Conservation (phyloP, 2,797 vertebrate genomes). For the Sebastes ruberrimus region DNA sequence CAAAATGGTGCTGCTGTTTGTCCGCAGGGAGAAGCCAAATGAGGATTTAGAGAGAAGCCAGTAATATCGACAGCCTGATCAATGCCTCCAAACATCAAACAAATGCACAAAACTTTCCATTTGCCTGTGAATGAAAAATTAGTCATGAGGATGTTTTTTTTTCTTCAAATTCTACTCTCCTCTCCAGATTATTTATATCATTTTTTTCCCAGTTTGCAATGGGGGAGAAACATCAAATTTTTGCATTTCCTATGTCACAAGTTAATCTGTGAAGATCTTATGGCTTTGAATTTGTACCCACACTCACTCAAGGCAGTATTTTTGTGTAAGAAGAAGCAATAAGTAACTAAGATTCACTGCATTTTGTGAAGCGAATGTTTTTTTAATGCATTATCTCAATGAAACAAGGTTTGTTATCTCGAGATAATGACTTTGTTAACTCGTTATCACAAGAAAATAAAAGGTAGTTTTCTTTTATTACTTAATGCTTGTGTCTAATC, state of each 20-base stretch:
- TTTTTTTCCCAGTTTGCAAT: too few relatives aligned
- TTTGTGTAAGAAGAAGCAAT: background rate
- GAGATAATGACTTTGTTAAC: too few relatives aligned
- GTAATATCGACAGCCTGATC: constrained; percentile 29
- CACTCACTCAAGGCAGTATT: background rate
- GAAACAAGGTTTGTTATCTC: too few relatives aligned
- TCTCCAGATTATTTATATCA: too few relatives aligned
- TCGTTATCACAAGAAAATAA: too few relatives aligned
- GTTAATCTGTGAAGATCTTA: background rate
- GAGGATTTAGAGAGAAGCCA: constrained; percentile 41
- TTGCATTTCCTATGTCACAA: background rate
- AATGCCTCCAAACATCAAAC: constrained; percentile 8
- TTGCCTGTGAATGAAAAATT: background rate
- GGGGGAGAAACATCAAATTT: background rate
- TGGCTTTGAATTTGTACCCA: background rate
- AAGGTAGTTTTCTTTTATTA: too few relatives aligned
- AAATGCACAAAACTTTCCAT: constrained; percentile 3
- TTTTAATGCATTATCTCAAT: too few relatives aligned
- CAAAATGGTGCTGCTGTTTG: background rate
- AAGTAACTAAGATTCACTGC: background rate
- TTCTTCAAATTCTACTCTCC: too few relatives aligned
- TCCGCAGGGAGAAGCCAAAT: constrained; percentile 36
- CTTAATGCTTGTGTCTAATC: too few relatives aligned
- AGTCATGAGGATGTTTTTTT: background rate
- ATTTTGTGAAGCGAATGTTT: background rate